A percentile compares a stretch with the other conserved stretches of the same genome.
Evolutionary conservation across 2,113 vertebrate genomes (phyloP).

Genomic region (Vireo altiloquus): DNA sequence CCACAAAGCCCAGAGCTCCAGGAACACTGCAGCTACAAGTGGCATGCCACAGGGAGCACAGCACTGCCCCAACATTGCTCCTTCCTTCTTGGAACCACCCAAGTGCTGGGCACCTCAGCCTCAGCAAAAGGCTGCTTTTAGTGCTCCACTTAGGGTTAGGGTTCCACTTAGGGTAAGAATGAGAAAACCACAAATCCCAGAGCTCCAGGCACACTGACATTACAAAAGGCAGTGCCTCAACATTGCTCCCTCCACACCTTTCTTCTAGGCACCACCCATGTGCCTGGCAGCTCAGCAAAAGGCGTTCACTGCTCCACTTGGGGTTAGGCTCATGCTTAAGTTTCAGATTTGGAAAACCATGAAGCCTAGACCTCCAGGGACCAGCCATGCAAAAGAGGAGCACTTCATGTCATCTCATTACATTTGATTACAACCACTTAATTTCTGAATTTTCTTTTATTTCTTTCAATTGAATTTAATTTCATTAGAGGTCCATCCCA

Average conservation of each 20-base stretch:
- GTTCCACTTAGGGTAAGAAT: no score
- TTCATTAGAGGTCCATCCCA: not conserved
- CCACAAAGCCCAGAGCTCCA: no score
- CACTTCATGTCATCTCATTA: not conserved
- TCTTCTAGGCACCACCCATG: rapidly evolving
- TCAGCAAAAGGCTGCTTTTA: no score
- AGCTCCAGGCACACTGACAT: not conserved
- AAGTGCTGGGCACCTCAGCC: not conserved
- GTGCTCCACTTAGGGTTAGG: no score
- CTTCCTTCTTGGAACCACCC: no score
- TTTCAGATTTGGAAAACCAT: not conserved
- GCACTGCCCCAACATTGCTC: no score
- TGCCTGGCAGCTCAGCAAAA: not conserved
- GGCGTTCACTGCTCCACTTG: not conserved
- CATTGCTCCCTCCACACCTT: not conserved
- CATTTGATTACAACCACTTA: not conserved
- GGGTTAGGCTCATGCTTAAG: not conserved
- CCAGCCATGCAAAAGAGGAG: not conserved
- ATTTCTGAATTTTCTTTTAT: not conserved
- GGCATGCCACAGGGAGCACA: not conserved
- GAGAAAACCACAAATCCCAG: not conserved
- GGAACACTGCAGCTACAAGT: no score
- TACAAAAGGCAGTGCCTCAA: rapidly evolving
- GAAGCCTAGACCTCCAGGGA: not conserved
- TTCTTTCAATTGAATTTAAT: not conserved